These are phyloP conservation scores for Antitype chi DNA, from an alignment of 2,888 invertebrate species.

Conservation along the genomic window DNA sequence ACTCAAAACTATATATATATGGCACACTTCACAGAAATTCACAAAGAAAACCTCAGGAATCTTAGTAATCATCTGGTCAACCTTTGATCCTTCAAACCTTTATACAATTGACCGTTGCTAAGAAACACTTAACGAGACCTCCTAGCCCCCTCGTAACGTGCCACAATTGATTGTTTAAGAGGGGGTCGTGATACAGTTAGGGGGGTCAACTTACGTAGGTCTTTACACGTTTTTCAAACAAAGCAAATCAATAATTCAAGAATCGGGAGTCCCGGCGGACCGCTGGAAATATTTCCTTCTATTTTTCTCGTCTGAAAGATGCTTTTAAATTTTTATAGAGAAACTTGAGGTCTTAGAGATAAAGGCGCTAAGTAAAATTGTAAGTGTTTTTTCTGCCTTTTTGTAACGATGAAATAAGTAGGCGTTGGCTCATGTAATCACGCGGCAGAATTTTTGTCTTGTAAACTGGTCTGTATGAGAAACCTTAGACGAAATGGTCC, in stretches of 20 bases:
- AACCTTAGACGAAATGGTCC: background rate
- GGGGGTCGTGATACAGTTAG: slow-evolving; percentile 49
- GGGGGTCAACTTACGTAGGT: slow-evolving; percentile 68
- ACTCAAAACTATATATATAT: slow-evolving; percentile 24
- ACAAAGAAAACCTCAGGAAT: slow-evolving; percentile 67
- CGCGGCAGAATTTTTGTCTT: background rate
- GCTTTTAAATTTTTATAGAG: slow-evolving; percentile 65
- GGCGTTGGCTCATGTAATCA: background rate
- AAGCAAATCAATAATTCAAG: slow-evolving; percentile 80
- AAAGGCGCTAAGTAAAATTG: slow-evolving; percentile 58
- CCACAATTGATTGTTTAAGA: slow-evolving; percentile 60
- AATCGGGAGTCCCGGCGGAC: slow-evolving; percentile 60
- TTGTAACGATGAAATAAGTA: slow-evolving; percentile 37
- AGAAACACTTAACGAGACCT: slow-evolving; percentile 69
- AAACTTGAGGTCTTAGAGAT: slow-evolving; percentile 60
- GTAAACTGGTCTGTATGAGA: background rate
- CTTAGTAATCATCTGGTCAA: slow-evolving; percentile 71
- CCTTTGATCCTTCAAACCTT: slow-evolving; percentile 71
- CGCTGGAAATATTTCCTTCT: slow-evolving; percentile 60
- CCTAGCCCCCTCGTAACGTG: slow-evolving; percentile 55
- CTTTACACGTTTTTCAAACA: slow-evolving; percentile 71
- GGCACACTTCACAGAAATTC: slow-evolving; percentile 35
- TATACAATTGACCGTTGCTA: slow-evolving; percentile 68
- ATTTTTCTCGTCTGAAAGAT: slow-evolving; percentile 63
- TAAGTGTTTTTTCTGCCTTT: slow-evolving; percentile 39